Evolutionary conservation across 2,113 vertebrate species (phyloP), one percentile per base, ranked within the genome.

Genomic region (Arvicanthis niloticus): DNA sequence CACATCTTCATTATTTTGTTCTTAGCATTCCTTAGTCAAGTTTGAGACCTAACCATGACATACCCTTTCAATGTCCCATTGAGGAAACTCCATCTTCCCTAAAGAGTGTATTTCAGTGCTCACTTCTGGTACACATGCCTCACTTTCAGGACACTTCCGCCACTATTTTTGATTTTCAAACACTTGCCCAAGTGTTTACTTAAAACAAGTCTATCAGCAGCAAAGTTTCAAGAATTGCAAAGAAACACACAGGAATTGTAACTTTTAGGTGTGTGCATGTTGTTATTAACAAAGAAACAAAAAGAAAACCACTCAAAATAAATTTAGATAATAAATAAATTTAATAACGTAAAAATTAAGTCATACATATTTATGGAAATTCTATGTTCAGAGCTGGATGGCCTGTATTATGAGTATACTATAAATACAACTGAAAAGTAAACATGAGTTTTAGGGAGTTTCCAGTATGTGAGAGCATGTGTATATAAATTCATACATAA

Each of bases 101-200:
- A 4, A 70, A 16, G 12, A 95, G 81, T 24, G 5, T 17, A 22
- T 53, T 48, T 8, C 40, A 22, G 4, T 19, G 31, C 7, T n/a
- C 51, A 56, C 42, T 85, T 93, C 31, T 19, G 58, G 11, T 95
- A 82, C 24, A 73, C 24, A 48, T 56, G 42, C 40, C 24, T 91
- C 48, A n/a, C 37, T 94, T 82, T 88, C 37, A 70, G 37, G 4
- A 26, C 22, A 65, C 45, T 89, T 87, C 86, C 73, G 81, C 68
- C 75, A 73, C 86, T 37, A 86, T 70, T 97, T 92, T 11, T 84
- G 53, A 91, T 89, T 93, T 97, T 94, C 42, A 76, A 89, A 88
- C 22, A 3, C 89, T n/a, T 70, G 89, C 22, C 81, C 82, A 73
- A 24, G 94, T 91, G 78, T 42, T 92, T 73, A 77, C 13, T 96